These are phyloP conservation scores for Dryobotodes eremita DNA, from an alignment of 2,888 invertebrate genomes.

Conservation along the genomic window DNA sequence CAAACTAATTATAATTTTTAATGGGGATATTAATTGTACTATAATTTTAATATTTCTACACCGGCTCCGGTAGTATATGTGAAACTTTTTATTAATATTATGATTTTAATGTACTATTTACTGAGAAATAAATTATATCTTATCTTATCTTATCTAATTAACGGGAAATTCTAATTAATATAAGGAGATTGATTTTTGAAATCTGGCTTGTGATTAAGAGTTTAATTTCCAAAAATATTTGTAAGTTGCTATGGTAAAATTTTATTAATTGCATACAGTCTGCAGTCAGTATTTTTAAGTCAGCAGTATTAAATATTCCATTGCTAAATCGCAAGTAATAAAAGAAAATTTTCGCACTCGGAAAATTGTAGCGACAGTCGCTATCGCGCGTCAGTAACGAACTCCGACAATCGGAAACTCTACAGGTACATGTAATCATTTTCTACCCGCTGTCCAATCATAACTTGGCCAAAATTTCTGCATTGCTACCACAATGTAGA, in stretches of 20 bases:
- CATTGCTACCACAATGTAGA: neutral
- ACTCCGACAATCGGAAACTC: slow-evolving; percentile 34
- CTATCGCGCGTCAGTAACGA: slow-evolving; percentile 35
- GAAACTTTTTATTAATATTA: too few species aligned
- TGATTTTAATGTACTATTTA: too few species aligned
- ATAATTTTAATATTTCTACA: too few species aligned
- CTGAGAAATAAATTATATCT: too few species aligned
- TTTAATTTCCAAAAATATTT: neutral
- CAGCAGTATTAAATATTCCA: neutral
- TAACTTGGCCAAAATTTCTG: neutral
- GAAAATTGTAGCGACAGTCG: slow-evolving; percentile 48
- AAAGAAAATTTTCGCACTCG: slow-evolving; percentile 40
- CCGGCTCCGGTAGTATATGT: too few species aligned
- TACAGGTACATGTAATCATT: slow-evolving; percentile 57
- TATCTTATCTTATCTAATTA: too few species aligned
- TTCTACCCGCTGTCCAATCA: slow-evolving; percentile 19
- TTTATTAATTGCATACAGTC: too few species aligned
- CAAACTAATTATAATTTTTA: too few species aligned
- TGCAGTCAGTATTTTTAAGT: neutral
- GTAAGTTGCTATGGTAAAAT: too few species aligned
- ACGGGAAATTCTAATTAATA: slow-evolving; percentile 9
- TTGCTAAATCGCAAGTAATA: slow-evolving; percentile 4
- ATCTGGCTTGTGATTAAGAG: neutral
- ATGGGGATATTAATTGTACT: too few species aligned
- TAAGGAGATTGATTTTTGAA: neutral